A percentile compares a stretch with the other conserved stretches of the same genome.
Evolutionary conservation across 1,140 invertebrate genomes (phyloP).

Genomic region (Ceratina australensis): DNA sequence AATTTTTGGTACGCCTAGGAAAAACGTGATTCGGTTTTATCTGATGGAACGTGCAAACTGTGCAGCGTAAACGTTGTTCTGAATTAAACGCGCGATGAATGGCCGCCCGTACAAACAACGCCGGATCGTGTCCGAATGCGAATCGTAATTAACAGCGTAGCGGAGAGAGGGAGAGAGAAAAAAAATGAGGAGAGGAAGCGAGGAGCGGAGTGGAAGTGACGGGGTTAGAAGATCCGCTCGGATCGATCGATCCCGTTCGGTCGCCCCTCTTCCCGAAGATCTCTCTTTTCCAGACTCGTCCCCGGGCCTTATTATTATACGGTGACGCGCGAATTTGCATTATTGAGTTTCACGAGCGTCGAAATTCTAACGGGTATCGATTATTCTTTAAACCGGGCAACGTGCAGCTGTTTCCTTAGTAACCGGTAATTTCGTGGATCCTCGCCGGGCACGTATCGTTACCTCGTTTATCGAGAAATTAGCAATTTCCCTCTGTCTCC

Average conservation of each 20-base stretch:
- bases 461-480: slow-evolving; percentile 24
- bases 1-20: neutral
- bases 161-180: neutral
- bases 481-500: slow-evolving; percentile 5
- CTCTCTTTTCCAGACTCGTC: slow-evolving; percentile 5
- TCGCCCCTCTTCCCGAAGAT: slow-evolving; percentile 4
- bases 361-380: slow-evolving; percentile 39
- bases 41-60: slow-evolving; percentile 6
- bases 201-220: neutral
- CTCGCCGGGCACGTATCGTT: neutral
- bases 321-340: slow-evolving; percentile 36
- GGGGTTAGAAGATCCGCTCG: slow-evolving; percentile 3
- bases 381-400: slow-evolving; percentile 33
- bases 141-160: slow-evolving; percentile 16
- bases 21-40: slow-evolving; percentile 20
- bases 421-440: slow-evolving; percentile 37
- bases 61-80: slow-evolving; percentile 15
- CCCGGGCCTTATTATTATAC: slow-evolving; percentile 36
- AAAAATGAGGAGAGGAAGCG: neutral
- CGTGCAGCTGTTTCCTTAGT: slow-evolving; percentile 36
- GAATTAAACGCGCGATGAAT: slow-evolving; percentile 33
- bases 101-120: slow-evolving; percentile 7
- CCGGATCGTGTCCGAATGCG: too few species aligned
- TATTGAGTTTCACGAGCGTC: slow-evolving; percentile 32
- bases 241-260: slow-evolving; percentile 1